Evolutionary conservation across 2,888 invertebrate genomes (phyloP), one percentile per base, ranked within the genome.

Genomic region (Tinea trinotella): DNA sequence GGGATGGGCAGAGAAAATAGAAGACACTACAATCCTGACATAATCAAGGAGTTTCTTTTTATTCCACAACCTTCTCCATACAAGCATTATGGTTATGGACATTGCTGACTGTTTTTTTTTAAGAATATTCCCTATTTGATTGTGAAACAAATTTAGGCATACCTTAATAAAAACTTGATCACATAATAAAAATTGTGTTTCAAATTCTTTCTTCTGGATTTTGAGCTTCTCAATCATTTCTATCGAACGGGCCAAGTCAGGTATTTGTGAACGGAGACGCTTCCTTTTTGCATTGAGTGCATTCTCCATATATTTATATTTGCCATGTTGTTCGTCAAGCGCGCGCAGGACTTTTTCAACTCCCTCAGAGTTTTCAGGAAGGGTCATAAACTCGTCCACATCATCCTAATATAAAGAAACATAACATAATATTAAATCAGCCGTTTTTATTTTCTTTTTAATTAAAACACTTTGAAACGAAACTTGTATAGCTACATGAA

Each of bases 241-340:
- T 61, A 98, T 74, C 0, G 98, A 96, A 59, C 95, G 90, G 64
- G 94, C 93, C 61, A 98, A 87, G 72, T 99, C 98, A n/a, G 98
- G 97, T 61, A 99, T 94, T 85, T 98, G 98, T 56, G 91, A 90
- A 65, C 94, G 93, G 56, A 99, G 85, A 75, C 96, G 90, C 65
- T 93, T 91, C 61, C 95, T 92, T 64, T 97, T 96, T 10, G 95
- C 92, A 54, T 92, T 88, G 60, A 99, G 88, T 75, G 96, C 97
- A 64, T 91, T 92, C 80, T 99, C 98, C 96, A 99, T 97, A 72
- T 96, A 96, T 83, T 98, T 97, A 76, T 98, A 98, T 88, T 98
- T 98, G 57, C 93, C 93, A 83, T 97, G 96, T 70, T 94, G 94
- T 70, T 98, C 98, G 71, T 99, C 98, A 57, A 98, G 84, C 65